Evolutionary conservation across 64 coral and sea anemone species (phyloP), one percentile per base, ranked within the genome.

Genomic region (Acropora tenuis): DNA sequence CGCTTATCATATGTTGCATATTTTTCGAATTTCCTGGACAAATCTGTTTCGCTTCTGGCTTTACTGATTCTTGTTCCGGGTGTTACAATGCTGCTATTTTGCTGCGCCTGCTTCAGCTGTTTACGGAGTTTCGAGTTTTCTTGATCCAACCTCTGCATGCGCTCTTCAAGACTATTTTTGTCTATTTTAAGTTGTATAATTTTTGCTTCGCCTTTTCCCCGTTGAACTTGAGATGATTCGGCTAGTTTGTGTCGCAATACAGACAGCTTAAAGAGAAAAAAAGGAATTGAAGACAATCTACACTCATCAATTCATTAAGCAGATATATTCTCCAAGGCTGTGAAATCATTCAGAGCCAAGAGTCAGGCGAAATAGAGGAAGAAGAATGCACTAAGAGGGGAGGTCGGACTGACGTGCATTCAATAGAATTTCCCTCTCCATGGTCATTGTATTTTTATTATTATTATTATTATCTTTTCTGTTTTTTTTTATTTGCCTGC

Each of bases 11-110:
- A 75, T 1, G 78, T 8, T 1, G 79, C 16, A 50, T 74, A 83
- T 60, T 60, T 80, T 15, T 74, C 67, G 41, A 90, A 90, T 53
- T 90, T 91, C 19, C 73, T 74, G 52, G 48, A 53, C 8, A 91
- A 74, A 43, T 91, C 79, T 73, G 89, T 75, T 65, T 83, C 89
- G 43, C 89, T 91, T 17, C 59, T 91, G 48, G 89, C 89, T 91
- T 30, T 91, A 17, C 72, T 75, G 6, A 91, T 41, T 58, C 85
- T 80, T 41, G 52, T 80, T 58, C n/a, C 49, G 9, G 82, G 74
- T 77, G 78, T 87, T 15, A 84, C 69, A 7, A 47, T 85, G 4
- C 86, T 74, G 0, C 77, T 45, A 7, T 92, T 82, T 6, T 46
- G 73, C 76, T 92, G 76, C 41, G 73, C 58, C 78, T 87, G 15